These are phyloP conservation scores for Dascyllus trimaculatus DNA, from an alignment of 2,113 vertebrate species.

Conservation along the genomic window DNA sequence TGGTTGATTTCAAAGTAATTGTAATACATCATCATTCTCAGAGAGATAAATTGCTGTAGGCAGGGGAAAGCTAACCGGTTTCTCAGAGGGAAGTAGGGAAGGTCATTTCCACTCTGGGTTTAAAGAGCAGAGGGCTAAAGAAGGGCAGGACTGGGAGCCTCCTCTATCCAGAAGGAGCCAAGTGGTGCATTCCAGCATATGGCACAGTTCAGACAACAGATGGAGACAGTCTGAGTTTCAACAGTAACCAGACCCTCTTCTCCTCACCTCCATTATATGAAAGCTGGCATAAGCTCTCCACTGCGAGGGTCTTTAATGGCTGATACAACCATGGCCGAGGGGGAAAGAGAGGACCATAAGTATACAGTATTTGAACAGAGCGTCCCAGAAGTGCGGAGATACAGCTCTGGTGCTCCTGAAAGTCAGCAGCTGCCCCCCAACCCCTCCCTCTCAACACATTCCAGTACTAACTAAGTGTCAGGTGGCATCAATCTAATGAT, in stretches of 20 bases:
- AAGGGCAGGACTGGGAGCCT: conserved; percentile 22
- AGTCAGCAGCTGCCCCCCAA: conserved; percentile 66
- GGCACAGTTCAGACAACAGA: conserved; percentile 75
- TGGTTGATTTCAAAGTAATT: conserved; percentile 26
- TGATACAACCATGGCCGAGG: conserved; percentile 5
- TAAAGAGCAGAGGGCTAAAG: conserved; percentile 17
- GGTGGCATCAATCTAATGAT: conserved; percentile 83
- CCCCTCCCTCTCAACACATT: conserved; percentile 74
- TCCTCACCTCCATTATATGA: conserved; percentile 8
- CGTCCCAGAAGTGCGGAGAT: conserved; percentile 45
- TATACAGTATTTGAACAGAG: conserved; percentile 12
- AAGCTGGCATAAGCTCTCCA: conserved; percentile 23
- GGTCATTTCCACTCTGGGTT: conserved; percentile 48
- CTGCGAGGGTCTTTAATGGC: conserved; percentile 16
- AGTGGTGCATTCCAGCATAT: conserved; percentile 74
- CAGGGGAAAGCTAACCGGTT: conserved; percentile 34
- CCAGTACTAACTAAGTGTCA: conserved; percentile 81
- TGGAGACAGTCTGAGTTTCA: conserved; percentile 63
- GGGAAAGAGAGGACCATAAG: not conserved
- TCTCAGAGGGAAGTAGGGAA: conserved; percentile 33
- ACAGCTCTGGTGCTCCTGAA: conserved; percentile 53
- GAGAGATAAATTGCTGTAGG: conserved; percentile 28
- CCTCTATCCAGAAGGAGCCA: conserved; percentile 54
- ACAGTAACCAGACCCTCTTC: conserved; percentile 46
- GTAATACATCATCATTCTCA: conserved; percentile 1